Base-by-base conservation (phyloP, 2,113 vertebrate species). In the Sinosuthora webbiana region DNA sequence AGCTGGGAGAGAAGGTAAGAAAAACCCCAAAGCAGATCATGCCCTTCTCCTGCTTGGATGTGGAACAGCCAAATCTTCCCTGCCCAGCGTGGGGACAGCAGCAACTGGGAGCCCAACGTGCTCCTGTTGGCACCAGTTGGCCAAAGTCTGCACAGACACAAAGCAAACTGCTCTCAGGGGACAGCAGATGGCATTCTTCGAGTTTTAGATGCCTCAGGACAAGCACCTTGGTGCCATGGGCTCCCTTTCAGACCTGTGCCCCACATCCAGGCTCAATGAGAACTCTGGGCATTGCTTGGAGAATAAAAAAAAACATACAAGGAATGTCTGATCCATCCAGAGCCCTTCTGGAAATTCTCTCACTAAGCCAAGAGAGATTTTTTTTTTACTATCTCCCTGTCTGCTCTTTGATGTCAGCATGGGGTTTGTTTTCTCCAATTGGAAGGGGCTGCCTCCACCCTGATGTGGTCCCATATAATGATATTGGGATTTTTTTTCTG, bases 401-500 rank as follows among this genome's bases (percentile, higher is more conserved):
- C 73, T 90, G 30, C 27, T 95, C 69, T 94, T 92, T 86, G 73
- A 83, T 83, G 79, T 77, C 87, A 62, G 52, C 1, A 3, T 81
- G 44, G 75, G 49, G 11, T 70, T 91, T 77, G 79, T 87, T 76
- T 68, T 68, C 70, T 73, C 45, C 65, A 24, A 37, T 73, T 87
- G 55, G 33, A 84, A 76, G 63, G 35, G 41, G 13, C 52, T 94
- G 78, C 33, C 89, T 62, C 55, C 41, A 83, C 18, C n/a, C 68
- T 84, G 64, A 81, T 90, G 88, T 76, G 56, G 64, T 89, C 60
- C 31, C 75, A 64, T 31, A 13, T 42, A 42, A 80, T 4, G 35
- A 25, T 45, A 49, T 0, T 87, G 53, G 41, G 31, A 73, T 69
- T 79, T 86, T 49, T 49, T 50, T 84, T 73, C 57, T 83, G 20